A percentile compares a stretch with the other conserved stretches of the same genome.
These are phyloP conservation scores for Uromys caudimaculatus DNA, from an alignment of 2,797 vertebrate genomes.

Conservation along the genomic window DNA sequence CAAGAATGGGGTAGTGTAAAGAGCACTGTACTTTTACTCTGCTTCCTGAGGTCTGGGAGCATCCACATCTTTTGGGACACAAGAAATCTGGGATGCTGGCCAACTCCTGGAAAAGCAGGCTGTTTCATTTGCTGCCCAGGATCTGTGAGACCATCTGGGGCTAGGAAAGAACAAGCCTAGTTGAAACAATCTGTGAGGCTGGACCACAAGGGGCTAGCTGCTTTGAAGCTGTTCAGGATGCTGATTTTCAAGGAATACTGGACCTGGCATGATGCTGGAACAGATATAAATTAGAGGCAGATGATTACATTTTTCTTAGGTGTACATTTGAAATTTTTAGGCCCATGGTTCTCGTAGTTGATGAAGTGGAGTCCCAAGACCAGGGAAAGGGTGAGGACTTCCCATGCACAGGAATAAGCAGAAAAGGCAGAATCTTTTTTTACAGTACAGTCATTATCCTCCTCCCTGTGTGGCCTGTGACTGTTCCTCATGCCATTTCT, in stretches of 20 bases:
- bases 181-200: not conserved
- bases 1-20: not conserved
- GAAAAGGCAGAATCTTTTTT: too few relatives aligned
- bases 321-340: not conserved
- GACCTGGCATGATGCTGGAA: not conserved
- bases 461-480: too few relatives aligned
- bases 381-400: not conserved
- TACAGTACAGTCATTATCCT: too few relatives aligned
- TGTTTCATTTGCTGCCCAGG: not conserved
- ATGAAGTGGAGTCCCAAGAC: not conserved
- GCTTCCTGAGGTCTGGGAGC: not conserved
- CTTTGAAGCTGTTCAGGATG: not conserved
- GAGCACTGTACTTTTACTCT: not conserved
- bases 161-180: not conserved
- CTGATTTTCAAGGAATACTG: not conserved
- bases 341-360: not conserved
- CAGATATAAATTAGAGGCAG: not conserved
- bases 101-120: not conserved
- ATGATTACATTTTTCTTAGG: not conserved
- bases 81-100: not conserved
- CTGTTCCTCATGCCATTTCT: too few relatives aligned
- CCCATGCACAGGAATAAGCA: not conserved
- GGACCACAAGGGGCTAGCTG: too few relatives aligned
- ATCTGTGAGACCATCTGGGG: too few relatives aligned
- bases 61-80: not conserved